Base-by-base conservation (phyloP, 2,113 vertebrate genomes). In the Dasyprocta punctata region DNA sequence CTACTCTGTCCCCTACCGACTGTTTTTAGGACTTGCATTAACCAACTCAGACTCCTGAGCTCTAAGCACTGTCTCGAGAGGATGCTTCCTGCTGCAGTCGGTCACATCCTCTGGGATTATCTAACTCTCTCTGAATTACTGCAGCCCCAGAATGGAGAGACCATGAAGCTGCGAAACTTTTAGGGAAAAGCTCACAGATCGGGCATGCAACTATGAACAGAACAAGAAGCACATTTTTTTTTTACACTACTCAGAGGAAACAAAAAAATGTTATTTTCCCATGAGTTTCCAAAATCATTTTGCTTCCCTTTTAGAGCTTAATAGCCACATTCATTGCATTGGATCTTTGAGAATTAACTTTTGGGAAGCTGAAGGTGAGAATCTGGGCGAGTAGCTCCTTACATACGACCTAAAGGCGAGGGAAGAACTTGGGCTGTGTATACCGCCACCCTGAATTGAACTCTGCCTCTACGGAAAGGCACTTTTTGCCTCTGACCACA, bases 271-370 rank as follows among this genome's bases (percentile, higher is more conserved):
- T 85, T 63, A 33, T 82, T 95, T 90, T 20, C 30, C 49, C 33
- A 60, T 69, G 13, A 36, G 77, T 77, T 96, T 94, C 26, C 5
- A n/a, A 30, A 49, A 93, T 92, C 60, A 75, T 87, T 93, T 78
- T 86, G 20, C 82, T 75, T 94, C 69, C 61, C 87, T 75, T 89
- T 92, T 84, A n/a, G 83, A 56, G 56, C 73, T 83, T 67, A 93
- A 19, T 54, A 96, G 52, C 61, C 82, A n/a, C 65, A 71, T 56
- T 1, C 30, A 38, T 85, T 90, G 38, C 17, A 54, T 16, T 71
- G 63, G 28, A 13, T 38, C 61, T 86, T n/a, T 49, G 81, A 58
- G 36, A 88, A 81, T 36, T 77, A 24, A 71, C 36, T 94, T 87
- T 83, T 86, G 41, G 86, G 33, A 84, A 80, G 6, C 17, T 61